Evolutionary conservation across 2,888 invertebrate species (phyloP), one percentile per base, ranked within the genome.

Genomic region (Rhingia rostrata): DNA sequence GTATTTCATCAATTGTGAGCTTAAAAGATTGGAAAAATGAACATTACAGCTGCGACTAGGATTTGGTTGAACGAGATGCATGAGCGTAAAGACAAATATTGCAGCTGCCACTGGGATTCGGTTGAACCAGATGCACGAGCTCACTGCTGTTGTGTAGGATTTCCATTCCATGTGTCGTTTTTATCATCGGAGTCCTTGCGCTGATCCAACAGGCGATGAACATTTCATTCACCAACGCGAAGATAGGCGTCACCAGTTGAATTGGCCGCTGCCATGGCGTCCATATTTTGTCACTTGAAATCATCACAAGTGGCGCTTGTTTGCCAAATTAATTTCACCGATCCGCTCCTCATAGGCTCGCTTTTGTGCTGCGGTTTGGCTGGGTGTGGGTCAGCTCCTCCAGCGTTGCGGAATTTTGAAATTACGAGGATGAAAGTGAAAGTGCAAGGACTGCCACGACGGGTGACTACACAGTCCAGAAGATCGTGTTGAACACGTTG

Each of bases 131-230:
- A 47, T 43, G 22, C 4, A 33, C 10, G 22, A 64, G 22, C 33
- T 87, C 88, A 91, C 87, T 91, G 91, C 90, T 98, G 98, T 89
- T 98, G 98, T 3, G 98, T 98, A 0, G 98, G 98, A 90, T 98
- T 98, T 7, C 98, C 98, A 90, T 98, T 98, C 97, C 97, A 98
- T 0, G 98, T 98, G 88, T 97, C 97, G 89, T 96, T 96, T 79
- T 98, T 98, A 87, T 98, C 97, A 88, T 97, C 97, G 4, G 92
- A 93, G 64, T 94, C 94, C 54, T 93, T 89, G 0, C 80, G 87
- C 4, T 88, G 92, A 87, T 95, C 95, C 3, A 94, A 93, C 43
- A 97, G 92, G 67, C 97, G 93, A 89, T 95, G 95, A 61, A 97
- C 92, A 89, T 96, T 92, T 1, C 91, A 87, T 7, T 88, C 88